Conservation (phyloP, 2,888 invertebrate genomes). For the Coleophora deauratella region DNA sequence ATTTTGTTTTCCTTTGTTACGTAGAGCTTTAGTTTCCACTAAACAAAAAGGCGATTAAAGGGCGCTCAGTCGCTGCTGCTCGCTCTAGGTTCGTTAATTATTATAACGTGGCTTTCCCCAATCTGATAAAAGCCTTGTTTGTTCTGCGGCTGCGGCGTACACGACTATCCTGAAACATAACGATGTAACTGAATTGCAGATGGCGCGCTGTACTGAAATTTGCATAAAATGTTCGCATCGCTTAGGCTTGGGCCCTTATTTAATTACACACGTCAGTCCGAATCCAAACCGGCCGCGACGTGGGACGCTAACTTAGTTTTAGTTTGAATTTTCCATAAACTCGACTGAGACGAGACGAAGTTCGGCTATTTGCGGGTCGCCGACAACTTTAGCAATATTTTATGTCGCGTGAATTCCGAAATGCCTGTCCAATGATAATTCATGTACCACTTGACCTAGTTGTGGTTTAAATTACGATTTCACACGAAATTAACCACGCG, state of each 20-base stretch:
- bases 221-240: slow-evolving; percentile 31
- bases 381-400: slow-evolving; percentile 7
- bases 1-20: not conserved
- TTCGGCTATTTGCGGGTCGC: slow-evolving; percentile 4
- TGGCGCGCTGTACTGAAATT: slow-evolving; percentile 31
- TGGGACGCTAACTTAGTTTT: slow-evolving; percentile 27
- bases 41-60: not conserved
- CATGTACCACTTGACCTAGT: no score
- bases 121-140: slow-evolving; percentile 27
- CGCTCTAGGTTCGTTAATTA: slow-evolving; percentile 11
- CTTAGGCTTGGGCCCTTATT: slow-evolving; percentile 29
- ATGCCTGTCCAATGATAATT: not conserved
- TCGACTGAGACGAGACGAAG: not conserved
- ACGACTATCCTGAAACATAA: slow-evolving; percentile 18
- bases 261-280: slow-evolving; percentile 37
- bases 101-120: slow-evolving; percentile 16
- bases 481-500: no score
- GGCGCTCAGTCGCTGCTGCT: not conserved
- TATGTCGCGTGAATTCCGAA: slow-evolving; percentile 3
- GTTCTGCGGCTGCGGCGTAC: slow-evolving; percentile 15
- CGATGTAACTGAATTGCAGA: slow-evolving; percentile 30
- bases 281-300: slow-evolving; percentile 30
- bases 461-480: no score
- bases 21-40: not conserved
- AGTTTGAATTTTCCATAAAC: slow-evolving; percentile 19